Percentiles rank a stretch among this genome's conserved stretches.
phyloP scores from a whole-genome alignment of 1,140 invertebrate genomes.

The Magallana ariakensis region DNA sequence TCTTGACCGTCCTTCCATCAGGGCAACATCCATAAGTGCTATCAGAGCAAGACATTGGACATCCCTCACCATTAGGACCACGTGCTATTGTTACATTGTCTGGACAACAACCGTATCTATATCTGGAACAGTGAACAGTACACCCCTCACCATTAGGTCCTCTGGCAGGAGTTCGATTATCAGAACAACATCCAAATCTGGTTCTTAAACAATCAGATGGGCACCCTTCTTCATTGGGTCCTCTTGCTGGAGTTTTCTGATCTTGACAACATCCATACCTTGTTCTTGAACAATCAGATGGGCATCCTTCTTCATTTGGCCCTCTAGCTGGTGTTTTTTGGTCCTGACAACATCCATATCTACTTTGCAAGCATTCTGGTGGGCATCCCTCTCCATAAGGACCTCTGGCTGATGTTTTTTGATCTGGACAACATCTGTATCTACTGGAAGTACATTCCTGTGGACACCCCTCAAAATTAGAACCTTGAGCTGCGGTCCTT shows the following conservation, averaged over 20 bases:
- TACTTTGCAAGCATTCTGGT: slow-evolving; percentile 61
- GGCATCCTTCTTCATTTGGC: slow-evolving; percentile 47
- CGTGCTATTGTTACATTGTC: slow-evolving; percentile 41
- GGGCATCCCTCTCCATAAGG: slow-evolving; percentile 48
- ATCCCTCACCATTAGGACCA: slow-evolving; percentile 41
- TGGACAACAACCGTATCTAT: slow-evolving; percentile 58
- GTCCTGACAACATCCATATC: slow-evolving; percentile 56
- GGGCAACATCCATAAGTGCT: slow-evolving; percentile 40
- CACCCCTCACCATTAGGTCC: slow-evolving; percentile 66
- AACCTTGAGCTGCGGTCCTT: slow-evolving; percentile 70
- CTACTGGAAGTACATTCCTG: slow-evolving; percentile 62
- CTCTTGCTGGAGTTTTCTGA: slow-evolving; percentile 89
- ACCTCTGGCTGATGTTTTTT: slow-evolving; percentile 49
- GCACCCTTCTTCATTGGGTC: slow-evolving; percentile 82
- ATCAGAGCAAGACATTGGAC: not conserved
- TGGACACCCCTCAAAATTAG: slow-evolving; percentile 56
- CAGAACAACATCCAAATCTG: slow-evolving; percentile 41
- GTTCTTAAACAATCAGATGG: not conserved
- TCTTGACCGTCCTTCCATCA: slow-evolving; percentile 63
- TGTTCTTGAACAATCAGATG: not conserved
- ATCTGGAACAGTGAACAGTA: slow-evolving; percentile 60
- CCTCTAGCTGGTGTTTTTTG: slow-evolving; percentile 53
- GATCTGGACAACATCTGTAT: slow-evolving; percentile 52
- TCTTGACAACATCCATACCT: slow-evolving; percentile 95
- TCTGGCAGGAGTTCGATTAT: slow-evolving; percentile 64